Evolutionary conservation across 2,888 invertebrate genomes (phyloP), one percentile per base, ranked within the genome.

Genomic region (Leptopterna dolabrata): DNA sequence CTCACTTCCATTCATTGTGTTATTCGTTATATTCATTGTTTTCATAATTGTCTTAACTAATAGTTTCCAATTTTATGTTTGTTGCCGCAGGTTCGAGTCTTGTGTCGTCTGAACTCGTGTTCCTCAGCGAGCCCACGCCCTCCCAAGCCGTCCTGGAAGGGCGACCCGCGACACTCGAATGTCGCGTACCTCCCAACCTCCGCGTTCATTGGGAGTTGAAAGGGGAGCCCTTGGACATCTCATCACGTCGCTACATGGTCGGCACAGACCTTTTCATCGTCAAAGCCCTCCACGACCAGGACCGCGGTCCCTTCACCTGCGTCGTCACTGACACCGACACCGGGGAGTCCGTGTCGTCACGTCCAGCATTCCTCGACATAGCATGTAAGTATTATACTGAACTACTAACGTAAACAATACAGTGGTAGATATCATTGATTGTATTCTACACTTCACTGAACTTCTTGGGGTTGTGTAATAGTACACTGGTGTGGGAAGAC

Each of bases 261-360:
- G 86, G 84, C 9, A 86, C 88, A 3, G 88, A 89, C 41, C 85
- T 89, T 4, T 85, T 88, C 47, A 88, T 89, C 71, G 87, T 88
- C 55, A 76, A 82, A 24, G 89, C 76, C 6, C 78, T 78, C n/a
- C 86, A 84, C 45, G 87, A 88, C 71, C 88, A 88, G 45, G 89
- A 89, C 29, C 71, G 80, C 14, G 89, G 89, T 1, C 83, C 84
- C n/a, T 89, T 87, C 76, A 86, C 88, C 76, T 89, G 89, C 81
- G 86, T 86, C 36, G 43, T 88, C 19, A 86, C 86, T 63, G 86
- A 87, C 78, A 30, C 71, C 30, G 84, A 83, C 19, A 87, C 88
- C 6, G 89, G 89, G 0, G 30, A 47, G 9, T 76, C 76, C 24
- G 30, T 88, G 36, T 83, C 82, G 24, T 88, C 88, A 4, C 45